Evolutionary conservation across 2,797 vertebrate genomes (phyloP).

Genomic region (Esox lucius): DNA sequence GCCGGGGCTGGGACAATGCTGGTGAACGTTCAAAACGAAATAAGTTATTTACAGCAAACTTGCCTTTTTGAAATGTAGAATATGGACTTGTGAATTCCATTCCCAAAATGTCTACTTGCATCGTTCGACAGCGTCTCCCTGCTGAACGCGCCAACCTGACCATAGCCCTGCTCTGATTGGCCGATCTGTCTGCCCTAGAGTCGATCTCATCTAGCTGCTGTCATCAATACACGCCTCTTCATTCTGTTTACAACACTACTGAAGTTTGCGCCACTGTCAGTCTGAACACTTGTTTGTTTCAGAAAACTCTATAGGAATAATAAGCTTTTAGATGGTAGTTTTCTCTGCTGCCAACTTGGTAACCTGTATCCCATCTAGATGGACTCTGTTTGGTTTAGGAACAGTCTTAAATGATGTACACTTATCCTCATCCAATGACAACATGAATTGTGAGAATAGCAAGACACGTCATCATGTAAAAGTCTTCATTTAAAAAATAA

Average conservation of each 20-base stretch:
- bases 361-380: constrained; percentile 27
- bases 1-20: background rate
- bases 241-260: constrained; percentile 53
- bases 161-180: background rate
- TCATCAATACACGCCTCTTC: constrained; percentile 18
- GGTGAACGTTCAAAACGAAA: background rate
- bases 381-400: constrained; percentile 25
- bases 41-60: background rate
- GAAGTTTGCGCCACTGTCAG: constrained; percentile 12
- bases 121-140: background rate
- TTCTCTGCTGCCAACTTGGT: constrained; percentile 15
- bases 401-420: constrained; percentile 15
- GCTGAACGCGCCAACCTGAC: background rate
- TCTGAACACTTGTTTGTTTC: constrained; percentile 1
- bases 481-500: constrained; percentile 8
- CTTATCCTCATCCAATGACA: constrained; percentile 5
- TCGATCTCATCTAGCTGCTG: background rate
- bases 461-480: constrained; percentile 14
- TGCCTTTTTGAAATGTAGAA: background rate
- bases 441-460: background rate
- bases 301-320: background rate
- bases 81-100: background rate
- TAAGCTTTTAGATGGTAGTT: background rate
- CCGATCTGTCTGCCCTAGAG: background rate
- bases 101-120: too few relatives aligned